Conservation (phyloP, 2,888 invertebrate species). For the Polymixis flavicincta region DNA sequence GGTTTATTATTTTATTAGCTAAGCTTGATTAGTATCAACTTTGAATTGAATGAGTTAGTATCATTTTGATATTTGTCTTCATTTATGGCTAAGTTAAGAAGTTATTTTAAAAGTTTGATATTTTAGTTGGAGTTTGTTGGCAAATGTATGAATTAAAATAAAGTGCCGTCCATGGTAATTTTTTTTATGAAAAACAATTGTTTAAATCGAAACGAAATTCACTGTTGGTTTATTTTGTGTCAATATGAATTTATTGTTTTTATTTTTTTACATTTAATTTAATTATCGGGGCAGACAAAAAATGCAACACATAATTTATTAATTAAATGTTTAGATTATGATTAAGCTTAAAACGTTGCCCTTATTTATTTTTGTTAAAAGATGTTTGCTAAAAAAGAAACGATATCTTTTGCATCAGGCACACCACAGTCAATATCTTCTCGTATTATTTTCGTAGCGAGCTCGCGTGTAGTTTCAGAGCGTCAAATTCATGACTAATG, state of each 20-base stretch:
- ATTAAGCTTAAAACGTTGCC: too few relatives aligned
- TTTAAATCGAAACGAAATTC: background rate
- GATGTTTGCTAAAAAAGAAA: background rate
- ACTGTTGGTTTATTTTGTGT: background rate
- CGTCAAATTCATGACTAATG: slow-evolving; percentile 87
- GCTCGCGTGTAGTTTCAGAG: slow-evolving; percentile 83
- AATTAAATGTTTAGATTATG: too few relatives aligned
- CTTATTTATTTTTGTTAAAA: background rate
- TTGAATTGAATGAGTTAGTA: slow-evolving; percentile 1
- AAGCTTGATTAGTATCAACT: too few relatives aligned
- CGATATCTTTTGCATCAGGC: background rate
- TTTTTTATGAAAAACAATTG: too few relatives aligned
- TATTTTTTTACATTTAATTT: background rate
- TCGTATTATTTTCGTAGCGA: slow-evolving; percentile 48
- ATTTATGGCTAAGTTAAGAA: slow-evolving; percentile 17
- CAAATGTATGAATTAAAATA: slow-evolving; percentile 11
- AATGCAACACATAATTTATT: too few relatives aligned
- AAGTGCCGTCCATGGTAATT: background rate
- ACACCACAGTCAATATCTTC: slow-evolving; percentile 45
- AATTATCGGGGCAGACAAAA: too few relatives aligned
- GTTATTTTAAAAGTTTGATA: background rate
- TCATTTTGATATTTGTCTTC: background rate
- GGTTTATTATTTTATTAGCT: too few relatives aligned
- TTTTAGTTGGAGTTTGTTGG: slow-evolving; percentile 12
- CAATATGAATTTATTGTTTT: background rate